A percentile compares a stretch with the other conserved stretches of the same genome.
These are phyloP conservation scores for Spermophilus dauricus DNA, from an alignment of 2,113 vertebrate genomes.

Conservation along the genomic window DNA sequence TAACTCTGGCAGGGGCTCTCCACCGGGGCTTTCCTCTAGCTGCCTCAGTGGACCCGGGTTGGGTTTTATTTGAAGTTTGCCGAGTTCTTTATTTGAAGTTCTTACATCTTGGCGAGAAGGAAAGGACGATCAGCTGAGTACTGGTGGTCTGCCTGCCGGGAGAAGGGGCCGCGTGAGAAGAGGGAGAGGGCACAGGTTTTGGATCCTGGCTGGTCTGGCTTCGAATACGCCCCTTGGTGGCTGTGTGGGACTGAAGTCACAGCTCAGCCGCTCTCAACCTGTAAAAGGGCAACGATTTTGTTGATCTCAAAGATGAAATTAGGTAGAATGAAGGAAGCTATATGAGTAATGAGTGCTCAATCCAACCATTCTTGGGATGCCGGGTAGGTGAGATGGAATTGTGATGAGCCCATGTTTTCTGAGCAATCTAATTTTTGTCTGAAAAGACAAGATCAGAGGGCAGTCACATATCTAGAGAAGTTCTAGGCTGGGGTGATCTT, in stretches of 20 bases:
- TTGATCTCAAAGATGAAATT: not conserved
- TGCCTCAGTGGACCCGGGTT: not conserved
- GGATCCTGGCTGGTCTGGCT: not conserved
- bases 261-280: fast-evolving
- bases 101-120: not conserved
- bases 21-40: not conserved
- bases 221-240: not conserved
- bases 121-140: not conserved
- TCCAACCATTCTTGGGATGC: not conserved
- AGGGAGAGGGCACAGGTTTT: not conserved
- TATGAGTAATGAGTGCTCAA: not conserved
- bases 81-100: not conserved
- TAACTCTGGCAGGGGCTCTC: not conserved
- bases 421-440: not conserved
- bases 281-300: not conserved
- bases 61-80: not conserved
- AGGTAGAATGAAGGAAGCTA: not conserved
- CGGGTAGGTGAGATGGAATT: not conserved
- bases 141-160: fast-evolving
- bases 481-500: not conserved
- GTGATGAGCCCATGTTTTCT: not conserved
- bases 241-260: too few species aligned
- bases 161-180: not conserved
- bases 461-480: not conserved
- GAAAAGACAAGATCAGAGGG: not conserved